These are phyloP conservation scores for Solea solea DNA, from an alignment of 2,113 vertebrate genomes.

Conservation along the genomic window DNA sequence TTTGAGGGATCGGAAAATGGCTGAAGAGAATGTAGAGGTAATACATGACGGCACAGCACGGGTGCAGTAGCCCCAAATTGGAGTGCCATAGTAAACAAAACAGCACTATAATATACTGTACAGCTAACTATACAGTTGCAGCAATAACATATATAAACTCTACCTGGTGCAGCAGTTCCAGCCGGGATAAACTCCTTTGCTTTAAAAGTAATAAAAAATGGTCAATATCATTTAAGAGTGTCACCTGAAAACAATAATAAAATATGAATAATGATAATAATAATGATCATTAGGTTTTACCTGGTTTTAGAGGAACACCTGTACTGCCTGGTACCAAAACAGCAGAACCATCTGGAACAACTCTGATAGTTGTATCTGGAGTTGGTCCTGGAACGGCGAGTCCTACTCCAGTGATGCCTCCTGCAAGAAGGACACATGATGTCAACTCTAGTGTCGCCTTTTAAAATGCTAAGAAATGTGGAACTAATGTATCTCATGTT, in stretches of 20 bases:
- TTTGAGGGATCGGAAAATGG: conserved; percentile 16
- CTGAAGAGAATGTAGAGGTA: neutral
- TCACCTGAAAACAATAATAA: neutral
- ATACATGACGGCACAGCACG: conserved; percentile 11
- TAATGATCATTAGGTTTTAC: conserved; percentile 42
- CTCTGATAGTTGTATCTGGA: conserved; percentile 33
- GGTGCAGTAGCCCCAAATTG: neutral
- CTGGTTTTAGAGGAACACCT: conserved; percentile 64
- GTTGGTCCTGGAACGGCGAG: conserved; percentile 65
- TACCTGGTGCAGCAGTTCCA: conserved; percentile 77
- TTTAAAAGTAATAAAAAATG: conserved; percentile 49
- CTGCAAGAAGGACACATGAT: neutral
- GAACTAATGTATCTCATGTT: neutral
- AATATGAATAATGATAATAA: neutral
- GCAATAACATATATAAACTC: neutral
- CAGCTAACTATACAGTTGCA: neutral
- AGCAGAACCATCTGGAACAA: conserved; percentile 50
- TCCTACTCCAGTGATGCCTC: conserved; percentile 63
- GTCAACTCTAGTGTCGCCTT: neutral
- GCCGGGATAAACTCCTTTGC: conserved; percentile 57
- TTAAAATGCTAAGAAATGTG: neutral
- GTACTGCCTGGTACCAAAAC: conserved; percentile 63
- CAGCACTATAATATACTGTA: neutral
- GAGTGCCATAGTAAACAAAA: conserved; percentile 1
- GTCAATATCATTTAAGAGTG: neutral